Evolutionary conservation across 2,888 invertebrate species (phyloP).

Genomic region (Amiota mariae): DNA sequence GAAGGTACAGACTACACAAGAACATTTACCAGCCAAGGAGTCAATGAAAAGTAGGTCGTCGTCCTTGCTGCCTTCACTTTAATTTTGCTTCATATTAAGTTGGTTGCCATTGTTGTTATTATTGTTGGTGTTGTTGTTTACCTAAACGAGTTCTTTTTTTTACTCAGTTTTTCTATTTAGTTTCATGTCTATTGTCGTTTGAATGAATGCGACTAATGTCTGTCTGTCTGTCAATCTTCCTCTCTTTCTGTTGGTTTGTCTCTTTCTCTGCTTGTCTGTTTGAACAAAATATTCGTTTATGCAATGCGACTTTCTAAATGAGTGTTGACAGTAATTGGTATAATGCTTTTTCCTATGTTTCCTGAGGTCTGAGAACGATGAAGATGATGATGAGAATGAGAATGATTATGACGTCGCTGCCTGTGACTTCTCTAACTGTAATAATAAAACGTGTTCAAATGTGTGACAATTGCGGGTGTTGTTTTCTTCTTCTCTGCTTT

Average conservation of each 20-base stretch:
- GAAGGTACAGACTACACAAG: no score
- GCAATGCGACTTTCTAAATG: conserved; percentile 31
- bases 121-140: conserved; percentile 10
- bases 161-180: background rate
- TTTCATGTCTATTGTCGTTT: conserved; percentile 22
- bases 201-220: background rate
- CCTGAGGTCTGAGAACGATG: background rate
- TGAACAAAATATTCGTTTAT: background rate
- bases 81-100: no score
- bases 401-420: background rate
- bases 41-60: conserved; percentile 14
- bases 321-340: conserved; percentile 40
- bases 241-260: background rate
- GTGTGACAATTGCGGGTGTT: background rate
- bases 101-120: conserved; percentile 11
- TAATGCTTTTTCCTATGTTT: conserved; percentile 25
- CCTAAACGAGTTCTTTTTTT: background rate
- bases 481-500: background rate
- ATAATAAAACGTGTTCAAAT: conserved; percentile 23
- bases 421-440: background rate
- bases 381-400: no score
- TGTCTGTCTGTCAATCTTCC: background rate
- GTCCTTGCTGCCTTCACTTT: background rate
- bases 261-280: background rate
- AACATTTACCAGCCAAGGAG: no score